These are phyloP conservation scores for Spodoptera litura DNA, from an alignment of 1,140 invertebrate genomes.

Conservation along the genomic window DNA sequence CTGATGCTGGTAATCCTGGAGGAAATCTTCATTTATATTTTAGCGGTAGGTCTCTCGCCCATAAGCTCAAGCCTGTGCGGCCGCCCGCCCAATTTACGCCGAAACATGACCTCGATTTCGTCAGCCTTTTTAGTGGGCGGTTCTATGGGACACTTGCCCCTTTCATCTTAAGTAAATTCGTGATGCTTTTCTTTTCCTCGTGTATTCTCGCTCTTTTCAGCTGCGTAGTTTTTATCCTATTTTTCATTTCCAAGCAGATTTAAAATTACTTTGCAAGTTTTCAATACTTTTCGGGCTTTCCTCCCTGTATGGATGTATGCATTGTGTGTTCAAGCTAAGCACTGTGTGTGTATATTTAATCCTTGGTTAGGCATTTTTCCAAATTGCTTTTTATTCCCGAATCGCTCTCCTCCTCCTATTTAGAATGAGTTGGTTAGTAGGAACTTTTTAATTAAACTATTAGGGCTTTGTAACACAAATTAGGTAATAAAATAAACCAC, in stretches of 20 bases:
- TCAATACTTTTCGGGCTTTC: too few relatives aligned
- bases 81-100: constrained; percentile 52
- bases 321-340: too few relatives aligned
- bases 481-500: too few relatives aligned
- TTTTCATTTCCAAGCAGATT: not conserved
- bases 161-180: constrained; percentile 40
- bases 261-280: not conserved
- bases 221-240: not conserved
- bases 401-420: too few relatives aligned
- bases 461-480: too few relatives aligned
- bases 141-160: constrained; percentile 40
- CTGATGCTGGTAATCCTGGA: constrained; percentile 33
- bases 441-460: too few relatives aligned
- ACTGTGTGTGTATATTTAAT: too few relatives aligned
- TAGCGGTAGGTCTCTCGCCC: constrained; percentile 17
- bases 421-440: too few relatives aligned
- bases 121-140: constrained; percentile 53
- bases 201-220: constrained; percentile 4
- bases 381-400: too few relatives aligned
- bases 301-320: too few relatives aligned
- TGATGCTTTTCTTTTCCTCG: constrained; percentile 34
- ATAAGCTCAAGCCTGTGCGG: constrained; percentile 13
- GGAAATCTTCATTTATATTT: constrained; percentile 52
- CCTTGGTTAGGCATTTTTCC: too few relatives aligned
- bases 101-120: constrained; percentile 45